A percentile compares a stretch with the other conserved stretches of the same genome.
Evolutionary conservation across 2,888 invertebrate genomes (phyloP).

Genomic region (Rosalia funebris): DNA sequence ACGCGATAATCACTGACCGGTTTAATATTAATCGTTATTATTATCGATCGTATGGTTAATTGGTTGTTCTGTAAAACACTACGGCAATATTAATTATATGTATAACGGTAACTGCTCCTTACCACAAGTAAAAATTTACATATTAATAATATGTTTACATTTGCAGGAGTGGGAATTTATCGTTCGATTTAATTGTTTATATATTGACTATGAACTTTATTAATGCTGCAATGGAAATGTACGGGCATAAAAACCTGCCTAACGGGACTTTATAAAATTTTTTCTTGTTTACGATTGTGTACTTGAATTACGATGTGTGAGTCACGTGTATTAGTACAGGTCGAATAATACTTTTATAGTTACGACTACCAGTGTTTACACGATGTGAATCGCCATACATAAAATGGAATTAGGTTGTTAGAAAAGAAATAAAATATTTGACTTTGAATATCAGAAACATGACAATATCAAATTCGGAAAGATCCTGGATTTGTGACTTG

Average conservation of each 20-base stretch:
- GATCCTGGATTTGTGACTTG: no score
- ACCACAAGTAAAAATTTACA: conserved; percentile 15
- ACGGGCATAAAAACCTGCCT: conserved; percentile 4
- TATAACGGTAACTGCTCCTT: conserved; percentile 16
- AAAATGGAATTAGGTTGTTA: no score
- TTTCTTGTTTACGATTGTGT: neutral
- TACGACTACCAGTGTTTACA: no score
- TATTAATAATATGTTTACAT: conserved; percentile 8
- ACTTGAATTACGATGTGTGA: neutral
- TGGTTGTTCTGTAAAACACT: neutral
- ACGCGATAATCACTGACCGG: conserved; percentile 1
- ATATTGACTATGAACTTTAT: neutral
- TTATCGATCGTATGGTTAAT: neutral
- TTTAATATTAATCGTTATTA: conserved; percentile 16
- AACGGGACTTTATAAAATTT: conserved; percentile 4
- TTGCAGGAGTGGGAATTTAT: conserved; percentile 10
- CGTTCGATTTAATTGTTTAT: neutral
- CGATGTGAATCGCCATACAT: no score
- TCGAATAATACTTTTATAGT: no score
- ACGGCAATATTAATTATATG: conserved; percentile 11
- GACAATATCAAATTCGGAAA: no score
- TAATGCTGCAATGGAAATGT: conserved; percentile 1
- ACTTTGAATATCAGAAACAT: no score
- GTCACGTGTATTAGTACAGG: no score
- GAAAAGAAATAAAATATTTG: no score